Evolutionary conservation across 2,888 invertebrate species (phyloP), one percentile per base, ranked within the genome.

Genomic region (Psococerastis gibbosa): DNA sequence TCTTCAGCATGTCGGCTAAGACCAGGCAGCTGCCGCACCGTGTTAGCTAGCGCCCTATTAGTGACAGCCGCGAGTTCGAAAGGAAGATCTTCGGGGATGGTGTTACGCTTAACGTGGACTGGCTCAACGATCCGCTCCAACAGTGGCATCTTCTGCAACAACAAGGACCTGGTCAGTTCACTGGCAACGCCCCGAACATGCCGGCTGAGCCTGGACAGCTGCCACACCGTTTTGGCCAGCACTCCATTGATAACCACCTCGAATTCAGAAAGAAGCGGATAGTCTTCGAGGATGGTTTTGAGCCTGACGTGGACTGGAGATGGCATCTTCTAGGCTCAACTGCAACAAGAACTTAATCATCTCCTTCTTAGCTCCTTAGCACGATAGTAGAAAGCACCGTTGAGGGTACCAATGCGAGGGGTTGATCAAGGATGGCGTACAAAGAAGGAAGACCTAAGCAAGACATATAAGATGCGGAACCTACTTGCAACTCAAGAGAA

Each of bases 221-320:
- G 92, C 51, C 95, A 72, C 55, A 94, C 92, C 46, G 95, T 84
- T 62, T 97, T 95, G 45, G 97, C 91, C 52, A 98, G 71, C 1
- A 95, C 91, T 53, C 92, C 92, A 63, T 99, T 98, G 42, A 97
- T 92, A 51, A 91, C 91, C 48, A 92, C 94, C 66, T 98, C 95
- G 48, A 98, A 69, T 65, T 98, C 98, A 53, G 92, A 92, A 42
- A 84, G 83, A 57, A 89, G 67, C n/a, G n/a, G n/a, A n/a, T n/a
- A n/a, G 58, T 83, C 84, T 43, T 49, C 49, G 51, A 88, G 85
- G 56, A 95, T 78, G 51, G 88, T 87, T 54, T 87, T 87, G 47
- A 92, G 77, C 51, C 92, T 85, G 57, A 98, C 85, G 67, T 85
- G 82, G 56, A 88, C 83, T 51, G 98, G 98, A n/a, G n/a, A n/a